Conservation (phyloP, 2,113 vertebrate species). For the Aplodontia rufa region DNA sequence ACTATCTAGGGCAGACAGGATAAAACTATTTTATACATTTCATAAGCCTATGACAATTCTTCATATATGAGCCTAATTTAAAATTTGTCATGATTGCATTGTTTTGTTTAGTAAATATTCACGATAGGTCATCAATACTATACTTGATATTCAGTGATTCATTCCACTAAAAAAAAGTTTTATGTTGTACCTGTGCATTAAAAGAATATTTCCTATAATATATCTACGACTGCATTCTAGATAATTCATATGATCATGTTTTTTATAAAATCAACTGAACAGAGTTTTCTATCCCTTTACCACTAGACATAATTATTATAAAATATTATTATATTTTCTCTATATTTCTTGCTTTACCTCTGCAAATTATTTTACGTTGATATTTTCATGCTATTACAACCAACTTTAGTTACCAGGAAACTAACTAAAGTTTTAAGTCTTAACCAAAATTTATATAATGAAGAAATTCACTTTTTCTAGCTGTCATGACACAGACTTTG, state of each 20-base stretch:
- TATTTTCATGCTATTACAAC: constrained; percentile 57
- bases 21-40: background rate
- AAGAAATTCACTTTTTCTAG: background rate
- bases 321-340: background rate
- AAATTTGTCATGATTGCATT: background rate
- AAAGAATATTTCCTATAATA: background rate
- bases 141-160: background rate
- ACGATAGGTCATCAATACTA: too few relatives aligned
- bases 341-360: background rate
- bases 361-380: constrained; percentile 20
- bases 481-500: background rate
- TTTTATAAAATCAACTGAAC: background rate
- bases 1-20: too few relatives aligned
- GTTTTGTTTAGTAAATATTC: background rate
- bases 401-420: background rate
- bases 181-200: background rate
- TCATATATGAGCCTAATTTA: background rate
- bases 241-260: background rate
- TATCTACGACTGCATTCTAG: fast-evolving
- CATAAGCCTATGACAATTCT: background rate
- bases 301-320: background rate
- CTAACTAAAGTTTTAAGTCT: constrained; percentile 11
- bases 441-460: background rate
- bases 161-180: background rate
- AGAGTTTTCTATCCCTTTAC: background rate